Conservation (phyloP, 2,888 invertebrate species). For the Sminthurinus aureus region DNA sequence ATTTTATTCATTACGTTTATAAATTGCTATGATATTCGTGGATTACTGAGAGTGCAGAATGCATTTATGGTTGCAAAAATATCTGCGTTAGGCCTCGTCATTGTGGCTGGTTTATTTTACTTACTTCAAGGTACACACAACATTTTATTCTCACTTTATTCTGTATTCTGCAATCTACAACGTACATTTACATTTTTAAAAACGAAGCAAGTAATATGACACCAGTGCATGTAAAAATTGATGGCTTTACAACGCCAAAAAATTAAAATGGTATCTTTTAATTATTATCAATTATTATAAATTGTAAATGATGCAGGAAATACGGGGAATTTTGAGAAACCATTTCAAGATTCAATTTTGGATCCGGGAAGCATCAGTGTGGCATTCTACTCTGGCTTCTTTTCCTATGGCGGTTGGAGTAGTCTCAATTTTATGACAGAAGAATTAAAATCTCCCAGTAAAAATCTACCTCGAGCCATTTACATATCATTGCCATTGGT, state of each 20-base stretch:
- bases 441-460: conserved; percentile 83
- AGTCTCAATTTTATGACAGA: conserved; percentile 94
- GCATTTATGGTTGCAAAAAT: conserved; percentile 93
- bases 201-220: too few relatives aligned
- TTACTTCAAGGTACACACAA: conserved; percentile 69
- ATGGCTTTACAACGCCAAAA: too few relatives aligned
- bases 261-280: neutral
- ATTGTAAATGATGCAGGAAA: conserved; percentile 67
- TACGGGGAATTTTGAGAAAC: conserved; percentile 75
- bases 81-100: conserved; percentile 81
- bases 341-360: conserved; percentile 77
- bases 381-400: conserved; percentile 55
- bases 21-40: conserved; percentile 84
- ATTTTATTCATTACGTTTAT: conserved; percentile 85
- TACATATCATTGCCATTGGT: conserved; percentile 93
- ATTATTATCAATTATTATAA: neutral
- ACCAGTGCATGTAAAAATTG: too few relatives aligned
- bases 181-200: too few relatives aligned
- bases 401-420: conserved; percentile 83
- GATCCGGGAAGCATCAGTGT: conserved; percentile 86
- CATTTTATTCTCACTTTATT: neutral
- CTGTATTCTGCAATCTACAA: neutral
- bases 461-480: conserved; percentile 89
- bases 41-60: conserved; percentile 86
- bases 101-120: conserved; percentile 80